Percentiles rank a stretch among this genome's conserved stretches.
phyloP scores from a whole-genome alignment of 1,140 invertebrate species.

The Hypothenemus hampei region DNA sequence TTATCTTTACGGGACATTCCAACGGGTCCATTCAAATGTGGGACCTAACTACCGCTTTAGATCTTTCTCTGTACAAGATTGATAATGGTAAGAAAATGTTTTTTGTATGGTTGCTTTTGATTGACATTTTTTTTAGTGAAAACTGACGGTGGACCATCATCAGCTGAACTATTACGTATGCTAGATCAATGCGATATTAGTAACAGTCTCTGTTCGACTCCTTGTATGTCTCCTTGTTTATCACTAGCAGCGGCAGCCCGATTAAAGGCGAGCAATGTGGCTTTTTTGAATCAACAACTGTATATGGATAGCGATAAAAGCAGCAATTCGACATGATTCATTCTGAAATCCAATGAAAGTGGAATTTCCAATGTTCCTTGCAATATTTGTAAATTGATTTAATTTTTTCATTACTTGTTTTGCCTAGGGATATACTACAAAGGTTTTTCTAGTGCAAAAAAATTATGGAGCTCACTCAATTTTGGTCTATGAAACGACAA shows the following conservation, averaged over 20 bases:
- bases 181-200: slow-evolving; percentile 91
- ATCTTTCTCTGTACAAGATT: slow-evolving; percentile 68
- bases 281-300: slow-evolving; percentile 64
- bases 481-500: too few species aligned
- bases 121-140: slow-evolving; percentile 39
- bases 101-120: not conserved
- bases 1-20: slow-evolving; percentile 92
- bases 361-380: too few species aligned
- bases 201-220: slow-evolving; percentile 76
- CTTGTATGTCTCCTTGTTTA: slow-evolving; percentile 77
- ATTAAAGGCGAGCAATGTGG: slow-evolving; percentile 68
- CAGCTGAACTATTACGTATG: slow-evolving; percentile 82
- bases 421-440: too few species aligned
- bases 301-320: slow-evolving; percentile 38
- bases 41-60: slow-evolving; percentile 94
- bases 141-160: slow-evolving; percentile 76
- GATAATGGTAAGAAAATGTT: slow-evolving; percentile 50
- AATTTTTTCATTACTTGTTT: too few species aligned
- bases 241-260: slow-evolving; percentile 57
- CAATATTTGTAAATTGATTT: too few species aligned
- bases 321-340: slow-evolving; percentile 17
- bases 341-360: too few species aligned
- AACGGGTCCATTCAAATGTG: slow-evolving; percentile 97
- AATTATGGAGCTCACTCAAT: too few species aligned
- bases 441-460: too few species aligned